Evolutionary conservation across 2,113 vertebrate species (phyloP).

Genomic region (Hystrix brachyura): DNA sequence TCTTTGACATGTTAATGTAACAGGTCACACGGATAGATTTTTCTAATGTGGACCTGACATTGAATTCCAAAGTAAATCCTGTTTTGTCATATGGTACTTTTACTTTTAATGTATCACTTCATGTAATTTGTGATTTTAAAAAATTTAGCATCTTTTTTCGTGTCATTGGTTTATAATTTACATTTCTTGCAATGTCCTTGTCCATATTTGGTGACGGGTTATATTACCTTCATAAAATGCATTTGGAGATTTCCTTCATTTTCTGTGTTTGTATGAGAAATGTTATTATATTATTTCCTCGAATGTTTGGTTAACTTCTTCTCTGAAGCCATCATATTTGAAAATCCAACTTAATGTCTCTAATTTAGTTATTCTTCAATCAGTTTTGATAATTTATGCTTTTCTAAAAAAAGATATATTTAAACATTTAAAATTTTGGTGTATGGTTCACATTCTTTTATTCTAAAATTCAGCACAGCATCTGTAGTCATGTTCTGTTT

Average conservation of each 20-base stretch:
- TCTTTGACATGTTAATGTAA: constrained; percentile 47
- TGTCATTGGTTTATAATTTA: constrained; percentile 44
- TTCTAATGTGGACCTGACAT: background rate
- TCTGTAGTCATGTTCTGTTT: background rate
- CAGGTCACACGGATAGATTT: constrained; percentile 34
- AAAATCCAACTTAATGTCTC: constrained; percentile 43
- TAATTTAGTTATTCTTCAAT: constrained; percentile 40
- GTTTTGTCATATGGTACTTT: background rate
- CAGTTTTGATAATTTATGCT: constrained; percentile 49
- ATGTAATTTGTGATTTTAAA: background rate
- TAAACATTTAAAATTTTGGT: constrained; percentile 51
- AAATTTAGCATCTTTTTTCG: constrained; percentile 38
- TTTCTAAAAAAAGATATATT: constrained; percentile 22
- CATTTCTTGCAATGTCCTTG: constrained; percentile 21
- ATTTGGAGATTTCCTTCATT: constrained; percentile 19
- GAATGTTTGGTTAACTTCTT: constrained; percentile 3
- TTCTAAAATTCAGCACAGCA: background rate
- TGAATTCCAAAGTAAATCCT: constrained; percentile 29
- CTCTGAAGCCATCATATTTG: constrained; percentile 42
- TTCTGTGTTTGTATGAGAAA: background rate
- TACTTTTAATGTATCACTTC: constrained; percentile 17
- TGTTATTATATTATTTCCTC: constrained; percentile 6
- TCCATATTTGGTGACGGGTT: background rate
- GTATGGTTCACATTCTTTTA: background rate
- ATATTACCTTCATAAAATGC: background rate